Conservation (phyloP, 2,888 invertebrate genomes). For the Keiferia lycopersicella region DNA sequence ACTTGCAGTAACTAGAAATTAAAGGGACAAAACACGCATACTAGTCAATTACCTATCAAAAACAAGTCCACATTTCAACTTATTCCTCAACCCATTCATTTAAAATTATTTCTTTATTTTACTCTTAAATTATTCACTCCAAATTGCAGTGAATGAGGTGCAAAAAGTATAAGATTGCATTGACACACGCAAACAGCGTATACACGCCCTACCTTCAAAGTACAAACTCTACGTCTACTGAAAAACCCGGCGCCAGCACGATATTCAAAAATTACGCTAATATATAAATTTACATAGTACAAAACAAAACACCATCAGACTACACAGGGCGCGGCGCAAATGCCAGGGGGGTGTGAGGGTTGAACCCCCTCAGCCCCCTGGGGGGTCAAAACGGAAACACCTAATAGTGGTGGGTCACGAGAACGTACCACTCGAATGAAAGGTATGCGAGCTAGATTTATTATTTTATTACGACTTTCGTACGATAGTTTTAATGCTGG, state of each 20-base stretch:
- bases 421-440: conserved; percentile 57
- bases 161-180: conserved; percentile 5
- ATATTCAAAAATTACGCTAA: conserved; percentile 21
- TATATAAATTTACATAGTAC: conserved; percentile 25
- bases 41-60: neutral
- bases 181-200: conserved; percentile 3
- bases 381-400: conserved; percentile 50
- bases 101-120: conserved; percentile 3
- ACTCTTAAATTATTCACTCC: conserved; percentile 1
- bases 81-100: neutral
- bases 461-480: conserved; percentile 28
- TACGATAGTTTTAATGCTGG: conserved; percentile 9
- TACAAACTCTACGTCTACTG: neutral
- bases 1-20: too few relatives aligned
- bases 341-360: conserved; percentile 46
- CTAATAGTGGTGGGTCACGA: conserved; percentile 75
- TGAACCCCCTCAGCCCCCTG: conserved; percentile 3
- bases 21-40: too few relatives aligned
- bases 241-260: conserved; percentile 4
- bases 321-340: conserved; percentile 47
- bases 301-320: conserved; percentile 22
- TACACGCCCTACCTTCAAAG: neutral
- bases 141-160: conserved; percentile 5
- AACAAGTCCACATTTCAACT: neutral
- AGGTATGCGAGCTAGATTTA: conserved; percentile 31